These are phyloP conservation scores for Rhimphoctona megacephalus DNA, from an alignment of 2,888 invertebrate genomes.

Conservation along the genomic window DNA sequence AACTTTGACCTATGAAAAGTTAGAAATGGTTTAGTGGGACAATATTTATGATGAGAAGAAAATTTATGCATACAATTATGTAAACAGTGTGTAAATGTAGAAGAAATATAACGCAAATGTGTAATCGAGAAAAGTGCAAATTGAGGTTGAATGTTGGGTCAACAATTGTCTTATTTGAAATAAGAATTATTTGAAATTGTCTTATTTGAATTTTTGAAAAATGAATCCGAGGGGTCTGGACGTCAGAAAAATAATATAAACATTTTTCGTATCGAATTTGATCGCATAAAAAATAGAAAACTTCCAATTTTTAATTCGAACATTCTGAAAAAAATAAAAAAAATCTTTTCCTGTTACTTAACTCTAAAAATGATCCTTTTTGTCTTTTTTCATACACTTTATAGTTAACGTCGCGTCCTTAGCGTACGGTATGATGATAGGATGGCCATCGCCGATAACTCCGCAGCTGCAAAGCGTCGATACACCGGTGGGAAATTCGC, in stretches of 20 bases:
- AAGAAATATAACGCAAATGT: not conserved
- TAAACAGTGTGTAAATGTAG: not conserved
- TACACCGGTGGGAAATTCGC: constrained; percentile 84
- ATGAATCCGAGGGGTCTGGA: too few species aligned
- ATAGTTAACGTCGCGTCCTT: constrained; percentile 83
- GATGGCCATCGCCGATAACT: constrained; percentile 88
- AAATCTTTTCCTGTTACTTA: not conserved
- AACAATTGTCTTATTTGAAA: not conserved
- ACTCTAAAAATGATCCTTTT: not conserved
- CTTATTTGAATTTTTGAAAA: too few species aligned
- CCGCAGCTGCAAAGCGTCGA: constrained; percentile 83
- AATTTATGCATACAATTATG: not conserved
- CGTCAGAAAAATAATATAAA: not conserved
- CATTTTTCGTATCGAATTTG: too few species aligned
- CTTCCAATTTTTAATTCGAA: not conserved
- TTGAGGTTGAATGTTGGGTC: not conserved
- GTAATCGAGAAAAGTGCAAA: not conserved
- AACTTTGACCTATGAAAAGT: not conserved
- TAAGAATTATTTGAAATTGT: not conserved
- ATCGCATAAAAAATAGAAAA: not conserved
- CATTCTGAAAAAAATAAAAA: not conserved
- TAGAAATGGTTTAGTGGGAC: not conserved
- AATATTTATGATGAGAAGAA: not conserved
- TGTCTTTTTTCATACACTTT: not conserved
- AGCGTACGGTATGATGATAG: constrained; percentile 84